Base-by-base conservation (phyloP, 92 coral and sea anemone species). In the Epizoanthus ramosus region DNA sequence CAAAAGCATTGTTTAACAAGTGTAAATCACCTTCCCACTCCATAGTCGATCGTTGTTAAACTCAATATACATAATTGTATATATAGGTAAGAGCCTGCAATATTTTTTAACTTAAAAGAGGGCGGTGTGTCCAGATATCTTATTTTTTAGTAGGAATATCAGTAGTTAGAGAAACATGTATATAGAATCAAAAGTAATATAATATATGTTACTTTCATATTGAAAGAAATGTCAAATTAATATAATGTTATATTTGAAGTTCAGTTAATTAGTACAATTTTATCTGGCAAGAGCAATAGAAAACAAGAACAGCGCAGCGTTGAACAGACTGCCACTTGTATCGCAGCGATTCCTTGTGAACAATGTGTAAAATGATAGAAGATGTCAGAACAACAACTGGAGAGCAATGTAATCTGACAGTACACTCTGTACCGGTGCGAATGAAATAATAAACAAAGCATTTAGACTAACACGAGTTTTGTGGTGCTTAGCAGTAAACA, bases 181-280 rank as follows among this genome's bases (percentile, higher is more conserved):
- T 50, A 73, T 73, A 56, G 28, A 6, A 56, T 25, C 64, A 3
- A 31, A 28, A 53, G 31, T 24, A 52, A 74, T 74, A 74, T 74
- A 74, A 52, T 23, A 23, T 56, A 74, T 74, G 22, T 50, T 39
- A 25, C 22, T 74, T 74, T 74, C 79, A 74, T 54, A 74, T 74
- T 74, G 79, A 74, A 74, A 74, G 65, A 74, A 73, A 74, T 74
- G 33, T 47, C 58, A 19, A 74, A 74, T 61, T 74, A 74, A 74
- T 74, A 74, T 47, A 47, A 47, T 53, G 45, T 22, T 53, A 56
- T 74, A 54, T 23, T 31, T 21, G 50, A 56, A 3, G 10, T 74
- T 67, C 14, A 74, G 65, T 54, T 22, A 12, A 19, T 25, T 53
- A 4, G 25, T 10, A 50, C 19, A 45, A 43, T 23, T 52, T 21